Evolutionary conservation across 1,140 invertebrate species (phyloP), one percentile per base, ranked within the genome.

Genomic region (Heliconius hewitsoni): DNA sequence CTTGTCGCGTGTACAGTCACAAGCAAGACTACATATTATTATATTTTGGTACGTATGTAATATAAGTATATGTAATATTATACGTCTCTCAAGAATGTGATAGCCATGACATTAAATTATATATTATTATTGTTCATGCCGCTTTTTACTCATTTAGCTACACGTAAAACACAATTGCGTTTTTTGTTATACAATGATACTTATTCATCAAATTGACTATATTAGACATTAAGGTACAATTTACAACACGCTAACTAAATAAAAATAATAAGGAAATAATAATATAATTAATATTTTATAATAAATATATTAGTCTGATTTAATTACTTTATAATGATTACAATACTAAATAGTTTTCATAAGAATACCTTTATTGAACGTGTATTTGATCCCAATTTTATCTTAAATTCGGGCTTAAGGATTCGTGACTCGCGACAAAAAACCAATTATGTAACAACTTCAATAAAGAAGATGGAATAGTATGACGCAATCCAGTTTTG

Each of bases 401-500:
- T 60, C 3, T 23, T 11, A 19, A 13, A 60, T 60, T 23, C 57
- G 19, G 8, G 9, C n/a, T 9, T 60, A 3, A 60, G 57, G 55
- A 57, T 8, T 23, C 1, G 42, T 16, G 11, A 46, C 13, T 46
- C 3, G 5, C 52, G 19, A 27, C n/a, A 60, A 13, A 60, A 60
- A 27, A 11, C 16, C n/a, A 60, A 23, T 60, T 60, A 23, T 60
- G 57, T 60, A 60, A 60, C 3, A 46, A 60, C 57, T 27, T 23
- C 8, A 60, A 60, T 60, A 60, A 60, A 60, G 55, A 60, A 23
- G 9, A 60, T 60, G 9, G n/a, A 60, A 60, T 60, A 60, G 57
- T 11, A 60, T 60, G 57, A 60, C 57, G 57, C 57, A 60, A 27
- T 60, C 9, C 57, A 60, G 27, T 60, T 60, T 60, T 60, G 57